Conservation (phyloP, 1,140 invertebrate species). For the Ectropis grisescens region DNA sequence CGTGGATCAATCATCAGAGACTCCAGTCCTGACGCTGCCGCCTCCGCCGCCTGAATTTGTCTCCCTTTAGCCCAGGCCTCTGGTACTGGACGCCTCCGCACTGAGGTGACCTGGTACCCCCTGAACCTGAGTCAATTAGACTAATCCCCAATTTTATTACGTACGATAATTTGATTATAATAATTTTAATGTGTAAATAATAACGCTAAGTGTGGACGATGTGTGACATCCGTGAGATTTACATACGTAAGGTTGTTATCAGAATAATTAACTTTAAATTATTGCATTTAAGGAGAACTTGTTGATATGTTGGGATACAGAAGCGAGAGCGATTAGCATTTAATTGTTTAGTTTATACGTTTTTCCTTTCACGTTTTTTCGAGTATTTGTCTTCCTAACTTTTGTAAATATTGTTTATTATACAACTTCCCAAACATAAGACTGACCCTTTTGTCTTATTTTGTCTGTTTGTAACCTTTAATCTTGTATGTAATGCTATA, state of each 20-base stretch:
- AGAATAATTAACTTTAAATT: constrained; percentile 38
- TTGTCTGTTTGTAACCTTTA: constrained; percentile 45
- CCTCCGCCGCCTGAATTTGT: constrained; percentile 61
- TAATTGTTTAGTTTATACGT: constrained; percentile 43
- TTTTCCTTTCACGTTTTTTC: constrained; percentile 41
- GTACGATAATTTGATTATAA: constrained; percentile 47
- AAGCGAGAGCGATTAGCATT: constrained; percentile 38
- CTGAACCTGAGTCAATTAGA: constrained; percentile 62
- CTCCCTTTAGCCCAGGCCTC: constrained; percentile 59
- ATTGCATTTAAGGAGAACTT: constrained; percentile 43
- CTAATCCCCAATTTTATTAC: constrained; percentile 55
- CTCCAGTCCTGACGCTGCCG: constrained; percentile 48
- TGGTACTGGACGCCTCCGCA: constrained; percentile 56
- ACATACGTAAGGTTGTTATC: constrained; percentile 62
- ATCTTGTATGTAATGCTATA: constrained; percentile 39
- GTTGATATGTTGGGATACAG: constrained; percentile 45
- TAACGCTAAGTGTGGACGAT: constrained; percentile 40
- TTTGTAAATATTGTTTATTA: constrained; percentile 65
- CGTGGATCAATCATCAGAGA: constrained; percentile 38
- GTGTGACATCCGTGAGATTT: constrained; percentile 59
- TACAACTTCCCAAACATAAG: constrained; percentile 69
- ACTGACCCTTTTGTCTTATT: constrained; percentile 68
- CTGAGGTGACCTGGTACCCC: constrained; percentile 63
- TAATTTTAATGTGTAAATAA: constrained; percentile 44
- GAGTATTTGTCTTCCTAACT: constrained; percentile 64